These are phyloP conservation scores for Podabrus alpinus DNA, from an alignment of 2,888 invertebrate genomes.

Conservation along the genomic window DNA sequence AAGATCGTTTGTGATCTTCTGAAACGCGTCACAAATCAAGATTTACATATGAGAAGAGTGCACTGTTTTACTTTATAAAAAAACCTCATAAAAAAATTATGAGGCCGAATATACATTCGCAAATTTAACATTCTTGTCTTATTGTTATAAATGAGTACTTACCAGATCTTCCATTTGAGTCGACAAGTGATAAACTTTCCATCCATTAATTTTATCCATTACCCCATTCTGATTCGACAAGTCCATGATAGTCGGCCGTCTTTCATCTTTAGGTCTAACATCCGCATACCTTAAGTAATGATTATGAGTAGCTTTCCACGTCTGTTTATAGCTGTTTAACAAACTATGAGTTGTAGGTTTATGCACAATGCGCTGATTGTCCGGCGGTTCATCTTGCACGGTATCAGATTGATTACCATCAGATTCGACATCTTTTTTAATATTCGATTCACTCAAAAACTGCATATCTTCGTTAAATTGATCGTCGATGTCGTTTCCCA, in stretches of 20 bases:
- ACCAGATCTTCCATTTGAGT: slow-evolving; percentile 94
- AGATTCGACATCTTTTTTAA: slow-evolving; percentile 55
- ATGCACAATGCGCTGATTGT: slow-evolving; percentile 41
- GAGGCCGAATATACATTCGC: no score
- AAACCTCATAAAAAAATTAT: no score
- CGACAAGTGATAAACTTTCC: slow-evolving; percentile 92
- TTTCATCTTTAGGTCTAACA: slow-evolving; percentile 86
- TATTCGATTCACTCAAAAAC: slow-evolving; percentile 60
- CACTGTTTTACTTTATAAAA: no score
- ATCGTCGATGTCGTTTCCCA: slow-evolving; percentile 61
- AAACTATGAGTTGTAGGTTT: slow-evolving; percentile 58
- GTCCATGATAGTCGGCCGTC: slow-evolving; percentile 83
- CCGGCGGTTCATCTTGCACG: slow-evolving; percentile 49
- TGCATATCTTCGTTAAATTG: slow-evolving; percentile 64
- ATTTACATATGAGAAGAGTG: no score
- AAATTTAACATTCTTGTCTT: no score
- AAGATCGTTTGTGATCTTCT: no score
- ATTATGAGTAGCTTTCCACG: slow-evolving; percentile 75
- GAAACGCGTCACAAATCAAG: no score
- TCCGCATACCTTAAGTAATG: slow-evolving; percentile 78
- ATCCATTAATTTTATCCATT: slow-evolving; percentile 86
- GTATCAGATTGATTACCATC: slow-evolving; percentile 50
- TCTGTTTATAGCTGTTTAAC: slow-evolving; percentile 67
- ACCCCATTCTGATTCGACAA: slow-evolving; percentile 88
- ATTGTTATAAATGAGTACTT: slow-evolving; percentile 44